phyloP scores from a whole-genome alignment of 1,140 invertebrate genomes.

The Drosophila guanche region DNA sequence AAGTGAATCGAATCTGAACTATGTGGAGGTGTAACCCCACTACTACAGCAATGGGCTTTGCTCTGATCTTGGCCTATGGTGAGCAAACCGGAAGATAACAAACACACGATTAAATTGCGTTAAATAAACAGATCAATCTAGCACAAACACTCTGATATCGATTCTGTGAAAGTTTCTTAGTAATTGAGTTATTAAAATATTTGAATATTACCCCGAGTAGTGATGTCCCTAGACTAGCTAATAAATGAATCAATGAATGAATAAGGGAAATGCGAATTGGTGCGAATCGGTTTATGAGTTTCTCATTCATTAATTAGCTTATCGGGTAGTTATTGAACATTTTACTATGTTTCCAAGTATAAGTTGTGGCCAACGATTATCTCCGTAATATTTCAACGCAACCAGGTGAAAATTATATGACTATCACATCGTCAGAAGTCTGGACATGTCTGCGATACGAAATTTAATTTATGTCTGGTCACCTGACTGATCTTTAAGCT shows the following conservation, averaged over 20 bases:
- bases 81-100: conserved; percentile 23
- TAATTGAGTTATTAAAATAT: too few relatives aligned
- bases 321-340: too few relatives aligned
- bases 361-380: conserved; percentile 3
- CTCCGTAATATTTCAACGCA: conserved; percentile 5
- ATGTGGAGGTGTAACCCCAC: conserved; percentile 18
- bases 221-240: too few relatives aligned
- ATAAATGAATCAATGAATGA: too few relatives aligned
- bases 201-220: too few relatives aligned
- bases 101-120: conserved; percentile 20
- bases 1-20: conserved; percentile 23
- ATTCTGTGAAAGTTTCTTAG: too few relatives aligned
- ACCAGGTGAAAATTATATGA: conserved; percentile 10
- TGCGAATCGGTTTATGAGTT: too few relatives aligned
- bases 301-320: too few relatives aligned
- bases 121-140: conserved; percentile 7
- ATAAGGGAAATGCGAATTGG: too few relatives aligned
- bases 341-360: too few relatives aligned
- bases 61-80: conserved; percentile 54
- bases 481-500: conserved; percentile 39
- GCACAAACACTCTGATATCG: too few relatives aligned
- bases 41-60: conserved; percentile 12
- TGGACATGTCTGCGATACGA: conserved; percentile 13
- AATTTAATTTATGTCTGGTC: conserved; percentile 35
- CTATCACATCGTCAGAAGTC: not conserved